phyloP scores from a whole-genome alignment of 2,888 invertebrate genomes.

The Oeneis ivallda region DNA sequence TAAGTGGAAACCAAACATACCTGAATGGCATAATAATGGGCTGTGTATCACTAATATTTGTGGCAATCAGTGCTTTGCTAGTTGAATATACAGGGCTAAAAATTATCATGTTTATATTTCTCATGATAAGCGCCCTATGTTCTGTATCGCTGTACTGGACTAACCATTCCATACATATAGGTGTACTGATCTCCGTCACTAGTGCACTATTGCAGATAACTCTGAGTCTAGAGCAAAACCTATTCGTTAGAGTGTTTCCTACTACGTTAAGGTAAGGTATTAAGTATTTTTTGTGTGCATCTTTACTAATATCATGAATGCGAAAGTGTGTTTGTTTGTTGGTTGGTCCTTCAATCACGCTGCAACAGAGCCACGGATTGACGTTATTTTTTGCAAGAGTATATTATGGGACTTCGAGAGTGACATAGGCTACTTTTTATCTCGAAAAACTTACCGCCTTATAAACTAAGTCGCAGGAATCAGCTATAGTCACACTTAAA shows the following conservation, averaged over 20 bases:
- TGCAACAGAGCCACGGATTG: too few species aligned
- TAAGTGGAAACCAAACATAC: slow-evolving; percentile 55
- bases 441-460: too few species aligned
- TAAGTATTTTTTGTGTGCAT: neutral
- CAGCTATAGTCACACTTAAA: too few species aligned
- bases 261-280: slow-evolving; percentile 53
- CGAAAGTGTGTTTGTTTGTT: too few species aligned
- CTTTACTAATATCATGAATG: too few species aligned
- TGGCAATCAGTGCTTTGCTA: slow-evolving; percentile 46
- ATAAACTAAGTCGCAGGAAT: too few species aligned
- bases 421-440: too few species aligned
- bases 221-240: slow-evolving; percentile 51
- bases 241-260: slow-evolving; percentile 56
- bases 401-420: too few species aligned
- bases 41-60: slow-evolving; percentile 46
- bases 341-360: too few species aligned
- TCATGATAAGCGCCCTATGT: slow-evolving; percentile 46
- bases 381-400: too few species aligned
- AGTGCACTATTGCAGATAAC: slow-evolving; percentile 55
- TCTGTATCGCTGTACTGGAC: slow-evolving; percentile 54
- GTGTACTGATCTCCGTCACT: slow-evolving; percentile 51
- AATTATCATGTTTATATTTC: slow-evolving; percentile 46
- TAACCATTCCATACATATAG: slow-evolving; percentile 51
- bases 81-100: slow-evolving; percentile 51
- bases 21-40: slow-evolving; percentile 54